phyloP scores from a whole-genome alignment of 1,140 invertebrate genomes.

The Drosophila erecta region DNA sequence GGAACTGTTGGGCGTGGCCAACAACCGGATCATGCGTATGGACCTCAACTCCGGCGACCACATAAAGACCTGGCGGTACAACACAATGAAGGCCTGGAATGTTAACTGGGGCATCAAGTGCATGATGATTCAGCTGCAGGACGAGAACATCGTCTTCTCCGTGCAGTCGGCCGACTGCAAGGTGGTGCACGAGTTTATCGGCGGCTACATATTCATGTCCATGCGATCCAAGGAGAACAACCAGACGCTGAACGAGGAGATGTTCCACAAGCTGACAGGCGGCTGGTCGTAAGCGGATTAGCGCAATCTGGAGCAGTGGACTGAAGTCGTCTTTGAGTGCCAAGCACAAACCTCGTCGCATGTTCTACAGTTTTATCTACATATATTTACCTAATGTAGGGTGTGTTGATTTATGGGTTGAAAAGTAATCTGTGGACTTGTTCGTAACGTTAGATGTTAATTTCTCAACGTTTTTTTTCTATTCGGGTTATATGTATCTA shows the following conservation, averaged over 20 bases:
- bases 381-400: conserved; percentile 37
- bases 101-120: conserved; percentile 99
- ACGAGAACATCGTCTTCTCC: conserved; percentile 96
- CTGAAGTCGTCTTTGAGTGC: conserved; percentile 48
- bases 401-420: conserved; percentile 40
- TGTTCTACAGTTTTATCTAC: conserved; percentile 52
- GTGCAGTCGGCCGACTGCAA: conserved; percentile 98
- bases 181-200: conserved; percentile 99
- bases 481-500: conserved; percentile 4
- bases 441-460: background rate
- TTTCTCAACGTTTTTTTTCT: background rate
- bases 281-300: conserved; percentile 89
- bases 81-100: conserved; percentile 99
- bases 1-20: conserved; percentile 97
- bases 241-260: conserved; percentile 98
- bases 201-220: conserved; percentile 99
- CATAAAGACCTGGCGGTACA: conserved; percentile 98
- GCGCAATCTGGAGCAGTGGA: conserved; percentile 3
- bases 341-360: conserved; percentile 67
- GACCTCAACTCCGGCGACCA: conserved; percentile 96
- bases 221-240: conserved; percentile 99
- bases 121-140: conserved; percentile 99
- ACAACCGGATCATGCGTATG: conserved; percentile 98
- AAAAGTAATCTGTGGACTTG: conserved; percentile 9
- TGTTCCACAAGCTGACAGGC: conserved; percentile 99